These are phyloP conservation scores for Chaenogobius annularis DNA, from an alignment of 2,113 vertebrate genomes.

Conservation along the genomic window DNA sequence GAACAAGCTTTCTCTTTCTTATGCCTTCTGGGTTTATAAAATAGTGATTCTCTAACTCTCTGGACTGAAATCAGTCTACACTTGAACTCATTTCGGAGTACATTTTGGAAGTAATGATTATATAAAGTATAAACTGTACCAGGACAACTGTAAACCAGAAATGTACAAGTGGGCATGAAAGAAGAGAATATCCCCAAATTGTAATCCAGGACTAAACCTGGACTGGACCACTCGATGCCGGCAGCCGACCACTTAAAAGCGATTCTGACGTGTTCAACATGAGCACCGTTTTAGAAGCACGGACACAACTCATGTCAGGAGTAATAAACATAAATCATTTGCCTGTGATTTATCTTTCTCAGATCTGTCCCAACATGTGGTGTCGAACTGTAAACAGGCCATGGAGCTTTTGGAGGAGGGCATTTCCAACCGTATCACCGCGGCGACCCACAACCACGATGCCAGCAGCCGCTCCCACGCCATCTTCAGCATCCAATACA, in stretches of 20 bases:
- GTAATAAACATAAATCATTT: not conserved
- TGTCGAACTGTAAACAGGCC: slow-evolving; percentile 91
- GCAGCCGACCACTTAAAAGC: not conserved
- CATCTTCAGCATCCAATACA: slow-evolving; percentile 96
- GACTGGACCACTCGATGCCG: no score
- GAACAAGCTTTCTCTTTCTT: slow-evolving; percentile 27
- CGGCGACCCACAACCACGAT: slow-evolving; percentile 92
- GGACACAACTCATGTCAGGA: not conserved
- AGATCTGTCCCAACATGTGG: slow-evolving; percentile 93
- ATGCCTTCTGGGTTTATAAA: slow-evolving; percentile 5
- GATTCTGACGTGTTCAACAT: not conserved
- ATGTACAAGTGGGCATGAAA: no score
- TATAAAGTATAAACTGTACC: no score
- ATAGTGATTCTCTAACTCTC: not conserved
- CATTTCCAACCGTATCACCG: slow-evolving; percentile 95
- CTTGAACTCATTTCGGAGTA: no score
- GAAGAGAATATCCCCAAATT: no score
- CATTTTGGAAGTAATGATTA: no score
- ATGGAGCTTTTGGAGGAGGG: slow-evolving; percentile 90
- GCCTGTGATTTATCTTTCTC: slow-evolving; percentile 3
- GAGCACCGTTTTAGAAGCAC: not conserved
- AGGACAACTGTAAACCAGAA: no score
- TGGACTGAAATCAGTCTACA: not conserved
- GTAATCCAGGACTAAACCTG: no score
- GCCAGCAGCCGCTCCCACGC: slow-evolving; percentile 97